phyloP scores from a whole-genome alignment of 1,140 invertebrate species.

The Eriosoma lanigerum region DNA sequence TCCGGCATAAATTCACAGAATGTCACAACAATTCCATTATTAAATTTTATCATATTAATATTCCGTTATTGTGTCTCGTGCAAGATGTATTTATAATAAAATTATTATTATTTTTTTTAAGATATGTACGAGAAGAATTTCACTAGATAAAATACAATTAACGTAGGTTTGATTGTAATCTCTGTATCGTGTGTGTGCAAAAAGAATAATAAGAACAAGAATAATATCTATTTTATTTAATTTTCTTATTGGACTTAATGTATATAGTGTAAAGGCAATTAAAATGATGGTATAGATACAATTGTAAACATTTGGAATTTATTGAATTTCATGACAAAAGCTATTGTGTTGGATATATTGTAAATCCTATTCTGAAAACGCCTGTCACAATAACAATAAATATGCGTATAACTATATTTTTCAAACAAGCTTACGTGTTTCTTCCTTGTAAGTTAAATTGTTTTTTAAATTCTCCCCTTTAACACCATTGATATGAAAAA shows the following conservation, averaged over 20 bases:
- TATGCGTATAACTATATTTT: not conserved
- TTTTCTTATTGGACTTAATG: not conserved
- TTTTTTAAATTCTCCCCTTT: not conserved
- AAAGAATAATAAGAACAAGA: too few relatives aligned
- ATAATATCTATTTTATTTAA: not conserved
- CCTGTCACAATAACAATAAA: not conserved
- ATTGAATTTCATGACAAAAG: not conserved
- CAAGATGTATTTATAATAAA: too few relatives aligned
- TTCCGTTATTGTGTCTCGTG: too few relatives aligned
- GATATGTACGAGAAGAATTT: too few relatives aligned
- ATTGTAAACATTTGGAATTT: not conserved
- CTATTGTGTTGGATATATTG: not conserved
- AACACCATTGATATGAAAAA: not conserved
- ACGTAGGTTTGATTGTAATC: too few relatives aligned
- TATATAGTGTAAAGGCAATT: not conserved
- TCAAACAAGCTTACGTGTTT: not conserved
- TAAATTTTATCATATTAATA: too few relatives aligned
- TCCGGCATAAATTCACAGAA: not conserved
- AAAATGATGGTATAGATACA: not conserved
- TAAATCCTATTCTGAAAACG: slow-evolving; percentile 3
- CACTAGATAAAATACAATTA: too few relatives aligned
- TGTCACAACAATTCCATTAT: not conserved
- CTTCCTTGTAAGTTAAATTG: not conserved
- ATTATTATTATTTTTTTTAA: too few relatives aligned
- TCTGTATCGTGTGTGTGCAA: too few relatives aligned